These are phyloP conservation scores for Myodes glareolus DNA, from an alignment of 2,113 vertebrate genomes.

Conservation along the genomic window DNA sequence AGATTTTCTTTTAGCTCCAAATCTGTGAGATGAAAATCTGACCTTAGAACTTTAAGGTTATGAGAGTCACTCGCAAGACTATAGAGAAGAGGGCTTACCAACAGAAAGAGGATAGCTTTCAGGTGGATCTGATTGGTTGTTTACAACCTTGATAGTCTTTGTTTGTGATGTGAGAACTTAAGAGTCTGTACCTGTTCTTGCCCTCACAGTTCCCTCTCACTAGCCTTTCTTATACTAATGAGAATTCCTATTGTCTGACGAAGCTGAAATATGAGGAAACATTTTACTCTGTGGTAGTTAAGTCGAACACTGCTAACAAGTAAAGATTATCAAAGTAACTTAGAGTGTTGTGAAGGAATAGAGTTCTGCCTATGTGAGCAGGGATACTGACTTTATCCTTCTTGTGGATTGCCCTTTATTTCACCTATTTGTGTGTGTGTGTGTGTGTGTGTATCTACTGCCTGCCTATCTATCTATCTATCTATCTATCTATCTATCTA, in stretches of 20 bases:
- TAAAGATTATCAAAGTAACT: neutral
- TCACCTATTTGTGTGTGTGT: neutral
- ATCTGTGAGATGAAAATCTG: neutral
- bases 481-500: too few relatives aligned
- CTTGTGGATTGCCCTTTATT: neutral
- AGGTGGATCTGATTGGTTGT: neutral
- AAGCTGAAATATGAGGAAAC: conserved; percentile 9
- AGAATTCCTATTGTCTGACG: conserved; percentile 37
- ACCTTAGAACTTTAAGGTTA: neutral
- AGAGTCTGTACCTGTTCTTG: neutral
- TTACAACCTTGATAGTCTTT: conserved; percentile 25
- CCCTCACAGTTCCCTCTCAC: neutral
- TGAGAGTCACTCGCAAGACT: neutral
- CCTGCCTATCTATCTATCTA: too few relatives aligned
- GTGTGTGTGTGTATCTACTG: too few relatives aligned
- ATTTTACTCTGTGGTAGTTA: conserved; percentile 1
- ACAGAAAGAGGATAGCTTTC: neutral
- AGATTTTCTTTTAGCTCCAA: neutral
- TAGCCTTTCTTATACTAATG: neutral
- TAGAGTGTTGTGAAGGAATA: neutral
- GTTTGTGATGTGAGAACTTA: conserved; percentile 12
- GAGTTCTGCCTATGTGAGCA: conserved; percentile 13
- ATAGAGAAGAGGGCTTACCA: neutral
- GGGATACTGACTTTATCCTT: conserved; percentile 24
- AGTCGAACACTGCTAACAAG: conserved; percentile 9